Evolutionary conservation across 2,797 vertebrate genomes (phyloP), one percentile per base, ranked within the genome.

Genomic region (Ctenopoma kingsleyae): DNA sequence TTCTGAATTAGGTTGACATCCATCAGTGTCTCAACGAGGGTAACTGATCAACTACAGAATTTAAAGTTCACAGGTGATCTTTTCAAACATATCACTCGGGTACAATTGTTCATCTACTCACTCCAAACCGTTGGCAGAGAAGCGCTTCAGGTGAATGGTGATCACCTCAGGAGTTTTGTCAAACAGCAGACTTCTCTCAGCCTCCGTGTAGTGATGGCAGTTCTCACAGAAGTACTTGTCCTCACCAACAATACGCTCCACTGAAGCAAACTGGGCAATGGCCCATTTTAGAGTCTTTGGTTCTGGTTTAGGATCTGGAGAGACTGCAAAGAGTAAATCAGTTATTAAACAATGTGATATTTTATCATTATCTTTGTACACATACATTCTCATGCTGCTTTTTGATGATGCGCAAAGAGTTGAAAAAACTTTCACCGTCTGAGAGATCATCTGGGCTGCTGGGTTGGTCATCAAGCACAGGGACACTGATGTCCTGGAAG

Each of bases 161-260:
- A 99, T 94, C 40, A 99, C 95, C 90, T 99, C 97, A 1, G 98
- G 97, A 61, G 98, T 99, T 92, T 98, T 98, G 84, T 99, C 97
- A 76, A 99, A 99, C 71, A 99, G 87, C 57, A 99, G 96, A 87
- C 98, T 99, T 74, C 98, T 93, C 90, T 99, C 98, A 0, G 98
- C 98, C 93, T 99, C 98, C 0, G 98, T 94, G 91, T 99, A 99
- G 79, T 99, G 98, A 71, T 91, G 96, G 78, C 98, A 99, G 30
- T 97, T 98, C 89, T 99, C 98, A 70, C 98, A 99, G 93, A 98
- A 99, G 83, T 99, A 99, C 75, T 99, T 99, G 87, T 99, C 98
- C 88, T 98, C 96, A 46, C 98, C 98, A 36, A 97, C 96, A 67
- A 99, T 98, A 83, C 98, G 96, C 89, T 99, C 98, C 91, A 99